Conservation (phyloP, 2,888 invertebrate genomes). For the Tachina grossa region DNA sequence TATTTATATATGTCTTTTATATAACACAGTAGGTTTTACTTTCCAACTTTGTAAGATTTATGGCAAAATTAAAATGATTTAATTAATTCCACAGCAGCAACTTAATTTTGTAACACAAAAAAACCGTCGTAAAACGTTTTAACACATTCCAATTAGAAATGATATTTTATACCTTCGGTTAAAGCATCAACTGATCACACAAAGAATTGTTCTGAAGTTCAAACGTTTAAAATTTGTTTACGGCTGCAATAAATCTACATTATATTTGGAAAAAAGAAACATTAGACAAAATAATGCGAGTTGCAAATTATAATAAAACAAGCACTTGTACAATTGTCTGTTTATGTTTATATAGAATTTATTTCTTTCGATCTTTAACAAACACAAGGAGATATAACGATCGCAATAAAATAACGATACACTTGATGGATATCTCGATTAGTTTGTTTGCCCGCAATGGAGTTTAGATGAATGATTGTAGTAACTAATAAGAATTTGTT, state of each 20-base stretch:
- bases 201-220: slow-evolving; percentile 5
- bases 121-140: slow-evolving; percentile 31
- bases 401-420: background rate
- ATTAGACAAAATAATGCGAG: background rate
- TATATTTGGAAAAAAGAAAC: slow-evolving; percentile 10
- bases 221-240: slow-evolving; percentile 27
- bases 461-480: slow-evolving; percentile 25
- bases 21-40: slow-evolving; percentile 33
- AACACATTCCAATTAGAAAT: slow-evolving; percentile 24
- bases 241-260: background rate
- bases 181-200: slow-evolving; percentile 12
- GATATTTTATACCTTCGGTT: background rate
- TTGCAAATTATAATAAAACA: slow-evolving; percentile 34
- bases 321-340: too few relatives aligned
- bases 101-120: slow-evolving; percentile 37
- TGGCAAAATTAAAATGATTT: slow-evolving; percentile 35
- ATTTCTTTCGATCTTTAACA: slow-evolving; percentile 12
- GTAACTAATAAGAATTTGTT: slow-evolving; percentile 12
- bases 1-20: slow-evolving; percentile 11
- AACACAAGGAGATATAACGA: slow-evolving; percentile 23
- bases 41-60: slow-evolving; percentile 24
- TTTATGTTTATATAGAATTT: background rate
- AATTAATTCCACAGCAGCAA: slow-evolving; percentile 27
- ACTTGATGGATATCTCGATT: slow-evolving; percentile 23
- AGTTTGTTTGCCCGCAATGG: background rate